phyloP scores from a whole-genome alignment of 2,797 vertebrate species.

The Sus cebifrons region DNA sequence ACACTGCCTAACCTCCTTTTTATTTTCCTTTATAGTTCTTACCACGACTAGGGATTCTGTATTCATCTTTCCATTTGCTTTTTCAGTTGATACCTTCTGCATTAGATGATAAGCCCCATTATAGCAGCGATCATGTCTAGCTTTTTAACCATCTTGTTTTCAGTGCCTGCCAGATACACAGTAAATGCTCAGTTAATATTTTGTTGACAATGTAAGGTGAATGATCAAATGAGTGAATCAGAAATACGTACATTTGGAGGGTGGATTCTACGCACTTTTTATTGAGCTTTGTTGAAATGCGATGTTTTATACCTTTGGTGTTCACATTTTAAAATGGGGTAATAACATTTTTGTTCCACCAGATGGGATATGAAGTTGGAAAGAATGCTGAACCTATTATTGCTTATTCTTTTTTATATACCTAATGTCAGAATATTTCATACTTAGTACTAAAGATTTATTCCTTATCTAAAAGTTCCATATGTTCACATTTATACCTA shows the following conservation, averaged over 20 bases:
- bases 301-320: conserved; percentile 2
- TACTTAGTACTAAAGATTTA: conserved; percentile 39
- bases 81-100: rapidly evolving
- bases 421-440: conserved; percentile 51
- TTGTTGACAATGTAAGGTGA: conserved; percentile 15
- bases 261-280: conserved; percentile 23
- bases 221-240: background rate
- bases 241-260: background rate
- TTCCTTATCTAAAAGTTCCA: conserved; percentile 57
- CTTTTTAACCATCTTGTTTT: background rate
- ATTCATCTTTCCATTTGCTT: background rate
- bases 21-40: background rate
- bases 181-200: conserved; percentile 61
- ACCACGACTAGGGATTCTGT: background rate
- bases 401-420: conserved; percentile 67
- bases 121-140: background rate
- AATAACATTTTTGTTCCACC: conserved; percentile 71
- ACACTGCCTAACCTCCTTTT: background rate
- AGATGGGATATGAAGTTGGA: conserved; percentile 75
- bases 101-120: background rate
- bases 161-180: background rate
- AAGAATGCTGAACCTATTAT: conserved; percentile 19
- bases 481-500: conserved; percentile 62
- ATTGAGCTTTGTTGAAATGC: conserved; percentile 4
- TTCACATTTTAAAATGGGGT: conserved; percentile 64